These are phyloP conservation scores for Psix sp. DNA, from an alignment of 1,140 invertebrate species.

Conservation along the genomic window DNA sequence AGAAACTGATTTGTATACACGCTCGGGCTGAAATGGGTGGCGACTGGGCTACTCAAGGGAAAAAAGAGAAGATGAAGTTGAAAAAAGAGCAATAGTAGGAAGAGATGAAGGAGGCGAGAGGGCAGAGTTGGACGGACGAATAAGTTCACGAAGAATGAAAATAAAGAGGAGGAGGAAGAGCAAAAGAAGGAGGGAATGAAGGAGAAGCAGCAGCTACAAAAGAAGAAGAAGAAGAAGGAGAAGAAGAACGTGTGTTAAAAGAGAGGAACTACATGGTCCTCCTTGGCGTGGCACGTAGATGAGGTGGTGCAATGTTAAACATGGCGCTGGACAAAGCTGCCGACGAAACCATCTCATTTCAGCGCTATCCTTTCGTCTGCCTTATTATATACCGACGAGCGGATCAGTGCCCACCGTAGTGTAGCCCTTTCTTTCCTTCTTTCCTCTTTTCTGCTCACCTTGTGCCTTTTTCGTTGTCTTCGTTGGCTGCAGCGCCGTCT, in stretches of 20 bases:
- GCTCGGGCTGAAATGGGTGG: constrained; percentile 40
- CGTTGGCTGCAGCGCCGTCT: constrained; percentile 28
- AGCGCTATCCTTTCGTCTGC: constrained; percentile 72
- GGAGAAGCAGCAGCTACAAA: constrained; percentile 37
- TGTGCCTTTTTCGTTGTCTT: constrained; percentile 50
- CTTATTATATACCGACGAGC: constrained; percentile 73
- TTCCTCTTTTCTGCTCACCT: constrained; percentile 47
- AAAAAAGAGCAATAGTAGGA: constrained; percentile 41
- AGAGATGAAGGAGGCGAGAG: constrained; percentile 10
- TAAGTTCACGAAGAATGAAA: constrained; percentile 11
- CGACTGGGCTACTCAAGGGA: constrained; percentile 18
- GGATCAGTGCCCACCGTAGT: constrained; percentile 63
- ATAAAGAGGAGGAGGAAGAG: constrained; percentile 3
- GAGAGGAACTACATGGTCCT: constrained; percentile 64
- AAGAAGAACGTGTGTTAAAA: constrained; percentile 63
- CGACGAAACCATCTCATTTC: constrained; percentile 76
- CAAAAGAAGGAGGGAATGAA: constrained; percentile 18
- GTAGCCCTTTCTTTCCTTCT: constrained; percentile 45
- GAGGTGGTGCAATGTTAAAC: constrained; percentile 75
- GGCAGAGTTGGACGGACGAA: constrained; percentile 17
- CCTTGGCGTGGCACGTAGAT: constrained; percentile 70
- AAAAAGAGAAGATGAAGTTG: constrained; percentile 17
- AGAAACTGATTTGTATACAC: constrained; percentile 68
- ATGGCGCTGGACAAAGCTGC: constrained; percentile 76
- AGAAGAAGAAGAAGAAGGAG: no score